A percentile compares a stretch with the other conserved stretches of the same genome.
Evolutionary conservation across 2,888 invertebrate species (phyloP).

Genomic region (Acleris sparsana): DNA sequence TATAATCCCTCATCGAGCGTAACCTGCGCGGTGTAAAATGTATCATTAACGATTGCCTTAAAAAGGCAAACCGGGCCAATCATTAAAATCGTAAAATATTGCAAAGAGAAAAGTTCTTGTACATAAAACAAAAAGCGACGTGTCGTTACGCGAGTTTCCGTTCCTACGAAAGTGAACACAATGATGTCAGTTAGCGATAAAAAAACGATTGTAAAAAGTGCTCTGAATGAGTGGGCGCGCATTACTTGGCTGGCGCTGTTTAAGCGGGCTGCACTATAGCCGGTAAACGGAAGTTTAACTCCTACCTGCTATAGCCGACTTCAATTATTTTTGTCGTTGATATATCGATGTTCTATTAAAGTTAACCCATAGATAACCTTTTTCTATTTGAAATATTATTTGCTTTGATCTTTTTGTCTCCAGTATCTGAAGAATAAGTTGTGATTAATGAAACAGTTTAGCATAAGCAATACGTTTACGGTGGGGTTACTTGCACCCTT

Average conservation of each 20-base stretch:
- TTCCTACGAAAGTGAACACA: slow-evolving; percentile 80
- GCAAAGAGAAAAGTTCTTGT: slow-evolving; percentile 64
- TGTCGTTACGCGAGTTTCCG: slow-evolving; percentile 79
- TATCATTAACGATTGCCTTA: slow-evolving; percentile 81
- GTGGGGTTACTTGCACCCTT: slow-evolving; percentile 53
- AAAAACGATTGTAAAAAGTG: slow-evolving; percentile 71
- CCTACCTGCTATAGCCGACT: slow-evolving; percentile 1
- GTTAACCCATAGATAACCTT: neutral
- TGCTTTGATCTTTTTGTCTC: neutral
- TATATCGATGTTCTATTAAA: slow-evolving; percentile 3
- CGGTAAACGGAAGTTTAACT: slow-evolving; percentile 56
- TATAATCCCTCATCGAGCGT: slow-evolving; percentile 78
- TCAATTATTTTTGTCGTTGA: slow-evolving; percentile 1
- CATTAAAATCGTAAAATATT: slow-evolving; percentile 79
- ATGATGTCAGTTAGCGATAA: slow-evolving; percentile 74
- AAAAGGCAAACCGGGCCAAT: slow-evolving; percentile 80
- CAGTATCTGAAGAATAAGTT: neutral
- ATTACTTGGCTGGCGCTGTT: slow-evolving; percentile 54
- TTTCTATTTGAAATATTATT: neutral
- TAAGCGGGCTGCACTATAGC: slow-evolving; percentile 46
- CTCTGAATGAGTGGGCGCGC: slow-evolving; percentile 69
- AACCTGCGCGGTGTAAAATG: slow-evolving; percentile 76
- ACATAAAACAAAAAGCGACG: slow-evolving; percentile 59
- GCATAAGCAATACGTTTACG: slow-evolving; percentile 20
- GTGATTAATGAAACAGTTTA: slow-evolving; percentile 27